Evolutionary conservation across 2,888 invertebrate species (phyloP).

Genomic region (Dryomyza anilis): DNA sequence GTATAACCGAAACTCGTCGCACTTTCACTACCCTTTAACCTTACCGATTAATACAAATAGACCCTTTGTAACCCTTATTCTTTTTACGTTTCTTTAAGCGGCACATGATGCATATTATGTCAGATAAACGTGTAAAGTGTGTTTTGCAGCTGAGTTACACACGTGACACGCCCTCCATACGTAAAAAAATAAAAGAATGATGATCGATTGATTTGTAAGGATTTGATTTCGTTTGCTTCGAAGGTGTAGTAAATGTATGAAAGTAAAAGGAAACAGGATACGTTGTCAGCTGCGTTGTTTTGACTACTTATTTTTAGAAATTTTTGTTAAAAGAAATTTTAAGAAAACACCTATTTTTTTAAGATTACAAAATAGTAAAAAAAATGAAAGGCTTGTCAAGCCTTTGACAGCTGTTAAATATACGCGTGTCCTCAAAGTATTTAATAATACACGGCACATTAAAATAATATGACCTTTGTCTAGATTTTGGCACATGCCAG

Average conservation of each 20-base stretch:
- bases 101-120: no score
- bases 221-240: not conserved
- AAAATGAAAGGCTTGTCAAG: not conserved
- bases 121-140: no score
- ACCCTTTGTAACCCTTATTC: no score
- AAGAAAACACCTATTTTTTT: not conserved
- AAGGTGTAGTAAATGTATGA: not conserved
- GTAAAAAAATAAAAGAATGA: not conserved
- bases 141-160: not conserved
- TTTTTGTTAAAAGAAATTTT: not conserved
- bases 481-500: slow-evolving; percentile 5
- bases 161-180: not conserved
- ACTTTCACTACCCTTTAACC: no score
- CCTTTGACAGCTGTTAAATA: not conserved
- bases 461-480: not conserved
- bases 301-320: not conserved
- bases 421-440: not conserved
- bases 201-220: not conserved
- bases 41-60: no score
- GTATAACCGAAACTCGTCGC: no score
- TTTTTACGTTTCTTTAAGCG: no score
- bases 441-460: not conserved
- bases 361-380: not conserved
- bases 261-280: not conserved
- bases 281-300: not conserved